These are phyloP conservation scores for Mesoclemmys tuberculata DNA, from an alignment of 2,113 vertebrate species.

Conservation along the genomic window DNA sequence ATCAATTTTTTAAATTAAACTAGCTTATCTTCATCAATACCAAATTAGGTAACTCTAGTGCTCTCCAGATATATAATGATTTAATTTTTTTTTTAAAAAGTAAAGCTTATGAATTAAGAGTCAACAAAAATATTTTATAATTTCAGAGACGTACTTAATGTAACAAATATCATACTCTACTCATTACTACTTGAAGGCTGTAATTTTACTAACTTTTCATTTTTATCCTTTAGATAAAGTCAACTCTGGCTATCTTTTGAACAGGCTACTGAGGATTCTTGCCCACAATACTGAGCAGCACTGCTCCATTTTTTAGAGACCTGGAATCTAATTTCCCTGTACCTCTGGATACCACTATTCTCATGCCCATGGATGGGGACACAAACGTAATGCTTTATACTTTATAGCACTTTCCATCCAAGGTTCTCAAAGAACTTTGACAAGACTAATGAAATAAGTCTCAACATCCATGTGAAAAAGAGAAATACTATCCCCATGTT, in stretches of 20 bases:
- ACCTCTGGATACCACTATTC: not conserved
- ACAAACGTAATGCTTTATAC: not conserved
- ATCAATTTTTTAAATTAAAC: not conserved
- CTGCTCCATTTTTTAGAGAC: not conserved
- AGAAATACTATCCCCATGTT: not conserved
- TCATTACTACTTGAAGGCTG: not conserved
- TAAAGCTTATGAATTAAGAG: not conserved
- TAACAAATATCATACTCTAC: not conserved
- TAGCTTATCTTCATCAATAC: not conserved
- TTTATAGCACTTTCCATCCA: not conserved
- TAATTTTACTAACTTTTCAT: not conserved
- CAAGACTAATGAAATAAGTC: not conserved
- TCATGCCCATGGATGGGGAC: not conserved
- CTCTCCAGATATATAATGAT: accelerated
- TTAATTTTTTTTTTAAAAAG: not conserved
- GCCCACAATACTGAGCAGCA: not conserved
- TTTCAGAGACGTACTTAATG: accelerated
- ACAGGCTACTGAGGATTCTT: not conserved
- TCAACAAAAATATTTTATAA: not conserved
- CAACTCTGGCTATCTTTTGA: not conserved
- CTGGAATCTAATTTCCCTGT: not conserved
- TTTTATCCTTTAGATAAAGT: not conserved
- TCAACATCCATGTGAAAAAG: not conserved
- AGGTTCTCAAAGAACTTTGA: not conserved
- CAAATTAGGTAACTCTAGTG: not conserved